Evolutionary conservation across 2,113 vertebrate species (phyloP), one percentile per base, ranked within the genome.

Genomic region (Argyrosomus japonicus): DNA sequence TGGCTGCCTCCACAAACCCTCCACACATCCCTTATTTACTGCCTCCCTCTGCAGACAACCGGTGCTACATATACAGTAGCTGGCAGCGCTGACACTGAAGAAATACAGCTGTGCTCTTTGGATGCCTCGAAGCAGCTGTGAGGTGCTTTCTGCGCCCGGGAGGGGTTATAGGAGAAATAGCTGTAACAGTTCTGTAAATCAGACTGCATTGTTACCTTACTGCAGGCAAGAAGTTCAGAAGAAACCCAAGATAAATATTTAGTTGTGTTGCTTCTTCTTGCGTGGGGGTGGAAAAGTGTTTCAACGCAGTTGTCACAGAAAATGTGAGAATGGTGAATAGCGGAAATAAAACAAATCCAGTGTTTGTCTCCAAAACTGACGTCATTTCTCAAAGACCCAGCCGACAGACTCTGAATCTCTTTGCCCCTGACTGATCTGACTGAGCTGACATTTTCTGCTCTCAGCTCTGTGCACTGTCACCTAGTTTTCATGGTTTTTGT

Each of bases 1-100:
- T 51, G 77, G 87, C 74, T 89, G 84, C 81, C 27, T 88, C 74
- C 73, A 60, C 91, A 88, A 89, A 83, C 84, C 75, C 87, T 82
- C 65, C 6, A 18, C 87, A 56, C 83, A 71, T 81, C 82, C 73
- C 53, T 86, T 93, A 87, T 89, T 88, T 90, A 84, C 84, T 23
- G 80, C 84, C 29, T 57, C 29, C 2, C 58, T 87, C 85, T 73
- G 72, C 85, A 70, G 79, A 83, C 79, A 56, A 60, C 36, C 58
- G 6, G 75, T 5, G 0, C 60, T 62, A 50, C 76, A 74, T 54
- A 67, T 51, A 50, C 81, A 5, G 29, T n/a, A 29, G 57, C 72
- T 7, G 75, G 6, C 80, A 32, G 87, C 63, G 45, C 51, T 32
- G 65, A 82, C 71, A 40, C 60, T 17, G 81, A 48, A 77, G 65